These are phyloP conservation scores for Drosophila lacertosa DNA, from an alignment of 1,140 invertebrate species.

Conservation along the genomic window DNA sequence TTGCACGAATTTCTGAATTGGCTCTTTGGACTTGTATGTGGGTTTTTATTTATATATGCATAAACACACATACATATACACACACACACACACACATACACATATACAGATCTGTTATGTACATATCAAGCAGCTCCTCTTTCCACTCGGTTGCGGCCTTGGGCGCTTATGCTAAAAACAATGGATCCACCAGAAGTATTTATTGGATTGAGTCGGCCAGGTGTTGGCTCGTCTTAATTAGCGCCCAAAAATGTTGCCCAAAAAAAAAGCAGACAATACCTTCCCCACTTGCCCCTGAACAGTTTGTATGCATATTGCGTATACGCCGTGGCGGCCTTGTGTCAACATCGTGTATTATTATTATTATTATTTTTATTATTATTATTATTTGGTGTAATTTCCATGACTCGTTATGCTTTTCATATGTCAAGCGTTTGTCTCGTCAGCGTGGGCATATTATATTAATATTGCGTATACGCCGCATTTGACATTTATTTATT, in stretches of 20 bases:
- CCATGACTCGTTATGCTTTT: slow-evolving; percentile 33
- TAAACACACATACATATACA: slow-evolving; percentile 1
- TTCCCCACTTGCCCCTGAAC: not conserved
- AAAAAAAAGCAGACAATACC: slow-evolving; percentile 13
- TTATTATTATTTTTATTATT: no score
- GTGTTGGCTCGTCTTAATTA: slow-evolving; percentile 68
- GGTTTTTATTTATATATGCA: slow-evolving; percentile 59
- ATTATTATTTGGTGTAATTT: slow-evolving; percentile 68
- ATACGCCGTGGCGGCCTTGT: slow-evolving; percentile 47
- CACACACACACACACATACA: no score
- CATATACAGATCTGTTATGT: no score
- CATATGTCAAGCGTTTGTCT: slow-evolving; percentile 67
- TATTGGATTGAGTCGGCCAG: slow-evolving; percentile 52
- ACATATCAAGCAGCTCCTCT: no score
- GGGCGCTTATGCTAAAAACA: slow-evolving; percentile 68
- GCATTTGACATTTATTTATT: slow-evolving; percentile 64
- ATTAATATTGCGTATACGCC: slow-evolving; percentile 72
- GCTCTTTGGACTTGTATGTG: slow-evolving; percentile 67
- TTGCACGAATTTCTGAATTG: slow-evolving; percentile 80
- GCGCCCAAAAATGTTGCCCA: slow-evolving; percentile 44
- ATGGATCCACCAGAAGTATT: slow-evolving; percentile 54
- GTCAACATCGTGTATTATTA: slow-evolving; percentile 35
- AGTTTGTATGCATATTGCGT: slow-evolving; percentile 33
- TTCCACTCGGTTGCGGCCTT: slow-evolving; percentile 55
- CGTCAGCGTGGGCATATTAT: slow-evolving; percentile 43